Percentiles rank a stretch among this genome's conserved stretches.
Conservation (phyloP, 2,113 vertebrate genomes). For the Amblyornis subalaris region DNA sequence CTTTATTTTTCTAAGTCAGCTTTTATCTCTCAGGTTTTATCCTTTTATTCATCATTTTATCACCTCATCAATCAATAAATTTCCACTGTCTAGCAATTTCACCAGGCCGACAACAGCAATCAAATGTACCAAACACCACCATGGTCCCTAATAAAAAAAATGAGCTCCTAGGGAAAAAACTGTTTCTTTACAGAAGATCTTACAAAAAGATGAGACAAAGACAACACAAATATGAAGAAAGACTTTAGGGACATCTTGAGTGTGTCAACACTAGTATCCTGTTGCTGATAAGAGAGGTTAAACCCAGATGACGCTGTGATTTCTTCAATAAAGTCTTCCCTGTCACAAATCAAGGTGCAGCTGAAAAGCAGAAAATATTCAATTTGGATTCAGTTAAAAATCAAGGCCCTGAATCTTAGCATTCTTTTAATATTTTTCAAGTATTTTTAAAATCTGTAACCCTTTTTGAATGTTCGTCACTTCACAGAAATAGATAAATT, state of each 20-base stretch:
- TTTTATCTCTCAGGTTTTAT: conserved; percentile 38
- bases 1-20: conserved; percentile 47
- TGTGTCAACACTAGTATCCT: neutral
- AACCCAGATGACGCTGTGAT: neutral
- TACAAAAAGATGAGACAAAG: neutral
- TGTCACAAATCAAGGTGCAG: neutral
- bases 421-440: neutral
- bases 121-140: neutral
- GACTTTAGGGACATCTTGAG: neutral
- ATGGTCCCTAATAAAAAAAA: conserved; percentile 14
- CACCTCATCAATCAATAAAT: conserved; percentile 36
- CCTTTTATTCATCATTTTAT: conserved; percentile 45
- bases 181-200: neutral
- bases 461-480: neutral
- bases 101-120: neutral
- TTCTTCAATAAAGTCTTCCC: neutral
- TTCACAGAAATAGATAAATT: neutral
- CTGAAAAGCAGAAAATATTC: neutral
- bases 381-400: neutral
- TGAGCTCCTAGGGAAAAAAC: conserved; percentile 7
- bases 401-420: neutral
- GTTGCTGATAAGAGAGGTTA: neutral
- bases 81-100: conserved; percentile 8
- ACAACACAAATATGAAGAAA: neutral
- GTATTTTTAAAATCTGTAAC: neutral